These are phyloP conservation scores for Dufourea novaeangliae DNA, from an alignment of 1,140 invertebrate genomes.

Conservation along the genomic window DNA sequence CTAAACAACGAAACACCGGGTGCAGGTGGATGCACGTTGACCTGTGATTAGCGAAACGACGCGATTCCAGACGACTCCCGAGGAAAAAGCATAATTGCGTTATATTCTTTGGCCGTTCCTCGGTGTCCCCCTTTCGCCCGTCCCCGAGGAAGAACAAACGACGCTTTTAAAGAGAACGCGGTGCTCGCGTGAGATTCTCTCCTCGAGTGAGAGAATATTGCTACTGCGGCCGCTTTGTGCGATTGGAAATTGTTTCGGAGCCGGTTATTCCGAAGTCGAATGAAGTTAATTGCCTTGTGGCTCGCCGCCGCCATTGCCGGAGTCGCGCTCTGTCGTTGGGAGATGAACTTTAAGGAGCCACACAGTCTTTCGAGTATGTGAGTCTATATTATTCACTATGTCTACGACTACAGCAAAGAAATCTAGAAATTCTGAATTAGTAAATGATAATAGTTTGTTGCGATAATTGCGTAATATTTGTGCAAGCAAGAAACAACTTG, in stretches of 20 bases:
- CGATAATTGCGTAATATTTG: too few species aligned
- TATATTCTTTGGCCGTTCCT: conserved; percentile 13
- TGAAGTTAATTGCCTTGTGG: background rate
- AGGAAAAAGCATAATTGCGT: conserved; percentile 5
- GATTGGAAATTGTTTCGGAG: background rate
- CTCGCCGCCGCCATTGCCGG: background rate
- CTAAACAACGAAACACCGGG: background rate
- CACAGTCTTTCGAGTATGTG: too few species aligned
- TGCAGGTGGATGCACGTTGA: background rate
- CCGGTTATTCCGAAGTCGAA: background rate
- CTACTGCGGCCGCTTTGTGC: conserved; percentile 16
- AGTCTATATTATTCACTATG: too few species aligned
- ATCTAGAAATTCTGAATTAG: too few species aligned
- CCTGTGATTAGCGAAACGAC: conserved; percentile 22
- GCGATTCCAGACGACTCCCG: background rate
- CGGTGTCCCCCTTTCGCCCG: background rate
- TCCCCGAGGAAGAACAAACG: conserved; percentile 2
- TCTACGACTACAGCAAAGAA: too few species aligned
- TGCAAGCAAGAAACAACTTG: too few species aligned
- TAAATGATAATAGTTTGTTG: too few species aligned
- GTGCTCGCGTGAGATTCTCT: background rate
- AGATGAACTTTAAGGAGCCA: too few species aligned
- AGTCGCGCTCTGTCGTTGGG: background rate
- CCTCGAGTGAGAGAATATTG: conserved; percentile 4
- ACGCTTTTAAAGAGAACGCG: background rate